Percentiles rank a stretch among this genome's conserved stretches.
Evolutionary conservation across 37 sponge, comb jelly and placozoan genomes (phyloP).

Genomic region (Spongilla lacustris): DNA sequence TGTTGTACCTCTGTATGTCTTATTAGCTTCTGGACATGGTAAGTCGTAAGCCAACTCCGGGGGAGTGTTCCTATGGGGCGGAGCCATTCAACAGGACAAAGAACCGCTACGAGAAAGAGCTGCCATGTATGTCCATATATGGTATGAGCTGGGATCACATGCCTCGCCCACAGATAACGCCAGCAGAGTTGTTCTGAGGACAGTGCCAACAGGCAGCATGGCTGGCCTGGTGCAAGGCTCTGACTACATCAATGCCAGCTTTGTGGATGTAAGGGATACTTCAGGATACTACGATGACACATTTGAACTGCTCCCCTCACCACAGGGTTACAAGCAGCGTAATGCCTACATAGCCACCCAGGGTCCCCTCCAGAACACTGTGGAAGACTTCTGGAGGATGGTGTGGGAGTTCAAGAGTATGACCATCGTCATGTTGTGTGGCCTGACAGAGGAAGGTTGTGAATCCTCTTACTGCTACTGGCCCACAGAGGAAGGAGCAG

Average conservation of each 20-base stretch:
- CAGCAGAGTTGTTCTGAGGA: no score
- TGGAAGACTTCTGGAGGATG: conserved; percentile 73
- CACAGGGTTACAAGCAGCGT: conserved; percentile 67
- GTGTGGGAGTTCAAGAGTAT: conserved; percentile 55
- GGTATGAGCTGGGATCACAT: no score
- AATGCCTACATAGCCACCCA: conserved; percentile 61
- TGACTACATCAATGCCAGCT: conserved; percentile 95
- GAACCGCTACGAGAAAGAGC: conserved; percentile 24
- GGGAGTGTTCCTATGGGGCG: background rate
- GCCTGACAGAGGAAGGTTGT: conserved; percentile 25
- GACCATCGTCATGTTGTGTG: conserved; percentile 60
- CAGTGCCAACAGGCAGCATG: no score
- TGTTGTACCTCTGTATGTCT: background rate
- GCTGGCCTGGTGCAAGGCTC: conserved; percentile 45
- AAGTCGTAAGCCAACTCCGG: background rate
- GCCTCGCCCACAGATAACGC: no score
- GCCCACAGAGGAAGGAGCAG: conserved; percentile 48
- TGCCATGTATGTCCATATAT: no score
- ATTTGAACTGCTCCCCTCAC: background rate
- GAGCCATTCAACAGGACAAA: conserved; percentile 50
- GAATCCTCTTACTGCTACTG: conserved; percentile 42
- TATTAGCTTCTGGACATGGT: background rate
- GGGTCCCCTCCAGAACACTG: conserved; percentile 42
- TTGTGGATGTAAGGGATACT: conserved; percentile 62
- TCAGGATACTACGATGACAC: no score